Evolutionary conservation across 2,797 vertebrate species (phyloP).

Genomic region (Sternotherus odoratus): DNA sequence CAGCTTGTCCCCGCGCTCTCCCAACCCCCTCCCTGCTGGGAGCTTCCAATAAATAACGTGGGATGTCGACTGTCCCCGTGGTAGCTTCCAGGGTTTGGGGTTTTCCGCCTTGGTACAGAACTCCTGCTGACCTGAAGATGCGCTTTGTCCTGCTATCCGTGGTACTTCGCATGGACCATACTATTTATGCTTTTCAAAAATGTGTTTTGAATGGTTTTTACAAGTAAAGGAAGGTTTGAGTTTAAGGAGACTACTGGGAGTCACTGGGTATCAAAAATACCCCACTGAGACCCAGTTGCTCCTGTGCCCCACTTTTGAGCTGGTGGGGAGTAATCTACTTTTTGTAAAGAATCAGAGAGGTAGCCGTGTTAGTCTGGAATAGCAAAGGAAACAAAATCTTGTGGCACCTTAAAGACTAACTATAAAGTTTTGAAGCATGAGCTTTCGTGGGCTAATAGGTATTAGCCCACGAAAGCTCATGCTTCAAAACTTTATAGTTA

Average conservation of each 20-base stretch:
- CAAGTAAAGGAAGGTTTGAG: not conserved
- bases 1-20: not conserved
- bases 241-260: not conserved
- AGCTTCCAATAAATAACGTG: not conserved
- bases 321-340: not conserved
- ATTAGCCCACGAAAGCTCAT: no score
- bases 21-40: no score
- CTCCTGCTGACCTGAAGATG: not conserved
- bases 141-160: not conserved
- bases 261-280: not conserved
- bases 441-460: no score
- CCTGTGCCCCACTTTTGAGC: not conserved
- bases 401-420: no score
- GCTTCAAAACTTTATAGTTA: no score
- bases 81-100: fast-evolving
- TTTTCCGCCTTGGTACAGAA: fast-evolving
- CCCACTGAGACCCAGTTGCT: fast-evolving
- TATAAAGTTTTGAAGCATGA: no score
- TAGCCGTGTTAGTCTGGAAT: no score
- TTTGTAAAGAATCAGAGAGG: no score
- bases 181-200: fast-evolving
- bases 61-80: not conserved
- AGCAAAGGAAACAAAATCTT: no score
- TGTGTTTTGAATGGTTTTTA: fast-evolving
- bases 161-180: fast-evolving